A percentile compares a stretch with the other conserved stretches of the same genome.
Conservation (phyloP, 2,113 vertebrate species). For the Axis porcinus region DNA sequence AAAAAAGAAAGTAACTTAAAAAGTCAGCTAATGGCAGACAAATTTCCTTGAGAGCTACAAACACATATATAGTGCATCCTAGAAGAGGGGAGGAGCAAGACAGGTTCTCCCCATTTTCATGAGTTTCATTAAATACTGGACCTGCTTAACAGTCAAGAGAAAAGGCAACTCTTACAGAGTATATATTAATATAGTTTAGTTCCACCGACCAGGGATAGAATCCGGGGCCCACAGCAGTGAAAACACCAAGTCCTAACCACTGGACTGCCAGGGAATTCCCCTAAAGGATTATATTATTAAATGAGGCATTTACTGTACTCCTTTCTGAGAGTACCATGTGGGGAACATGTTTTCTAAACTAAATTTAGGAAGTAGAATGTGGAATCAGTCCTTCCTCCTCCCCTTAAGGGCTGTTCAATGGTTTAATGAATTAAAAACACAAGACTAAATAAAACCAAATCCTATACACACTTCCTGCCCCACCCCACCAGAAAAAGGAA, state of each 20-base stretch:
- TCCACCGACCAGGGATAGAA: fast-evolving
- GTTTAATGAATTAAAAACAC: neutral
- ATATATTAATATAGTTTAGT: neutral
- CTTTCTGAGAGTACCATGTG: neutral
- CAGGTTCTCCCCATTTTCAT: slow-evolving; percentile 61
- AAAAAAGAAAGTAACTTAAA: neutral
- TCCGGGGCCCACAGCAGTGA: neutral
- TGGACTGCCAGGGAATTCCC: neutral
- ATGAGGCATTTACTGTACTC: neutral
- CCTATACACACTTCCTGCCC: neutral
- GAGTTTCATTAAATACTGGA: slow-evolving; percentile 70
- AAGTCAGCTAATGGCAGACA: slow-evolving; percentile 64
- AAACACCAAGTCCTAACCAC: neutral
- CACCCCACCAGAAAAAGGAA: neutral
- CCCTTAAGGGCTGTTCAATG: neutral
- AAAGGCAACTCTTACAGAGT: slow-evolving; percentile 81
- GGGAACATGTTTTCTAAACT: neutral
- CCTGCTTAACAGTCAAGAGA: slow-evolving; percentile 73
- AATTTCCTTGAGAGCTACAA: slow-evolving; percentile 72
- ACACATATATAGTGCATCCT: slow-evolving; percentile 71
- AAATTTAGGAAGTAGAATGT: neutral
- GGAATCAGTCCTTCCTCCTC: neutral
- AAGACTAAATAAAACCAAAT: neutral
- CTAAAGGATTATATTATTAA: neutral
- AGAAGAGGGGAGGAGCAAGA: slow-evolving; percentile 63